Evolutionary conservation across 2,797 vertebrate species (phyloP).

Genomic region (Morelia viridis): DNA sequence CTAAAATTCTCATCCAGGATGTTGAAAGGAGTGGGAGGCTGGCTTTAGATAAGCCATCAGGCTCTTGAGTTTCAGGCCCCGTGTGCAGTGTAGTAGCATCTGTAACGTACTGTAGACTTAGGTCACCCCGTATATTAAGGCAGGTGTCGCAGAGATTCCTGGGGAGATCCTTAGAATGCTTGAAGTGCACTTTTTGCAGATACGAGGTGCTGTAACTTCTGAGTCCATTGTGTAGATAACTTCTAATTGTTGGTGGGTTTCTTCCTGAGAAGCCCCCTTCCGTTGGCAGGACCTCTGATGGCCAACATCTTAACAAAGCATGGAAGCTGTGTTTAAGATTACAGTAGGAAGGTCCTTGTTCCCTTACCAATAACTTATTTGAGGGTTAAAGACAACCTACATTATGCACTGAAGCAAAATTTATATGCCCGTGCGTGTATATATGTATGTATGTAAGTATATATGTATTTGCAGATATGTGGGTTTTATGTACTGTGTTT

Average conservation of each 20-base stretch:
- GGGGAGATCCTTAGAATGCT: neutral
- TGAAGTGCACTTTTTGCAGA: neutral
- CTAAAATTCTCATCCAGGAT: neutral
- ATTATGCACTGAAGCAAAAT: neutral
- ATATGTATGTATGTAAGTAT: too few relatives aligned
- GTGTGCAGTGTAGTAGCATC: neutral
- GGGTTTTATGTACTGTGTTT: neutral
- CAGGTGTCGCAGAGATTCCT: neutral
- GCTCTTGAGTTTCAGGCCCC: neutral
- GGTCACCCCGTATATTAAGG: neutral
- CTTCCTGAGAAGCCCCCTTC: neutral
- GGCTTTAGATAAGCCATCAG: neutral
- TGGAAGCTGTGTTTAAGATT: neutral
- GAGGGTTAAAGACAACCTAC: neutral
- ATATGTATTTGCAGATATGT: neutral
- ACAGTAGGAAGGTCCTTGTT: neutral
- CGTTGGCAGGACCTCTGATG: too few relatives aligned
- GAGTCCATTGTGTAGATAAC: neutral
- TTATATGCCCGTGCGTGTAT: too few relatives aligned
- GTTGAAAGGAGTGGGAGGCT: neutral
- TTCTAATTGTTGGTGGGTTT: neutral
- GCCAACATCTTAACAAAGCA: too few relatives aligned
- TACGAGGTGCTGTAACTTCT: neutral
- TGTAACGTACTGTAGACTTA: neutral
- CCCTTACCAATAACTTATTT: neutral